These are phyloP conservation scores for Collichthys lucidus DNA, from an alignment of 2,113 vertebrate species.

Conservation along the genomic window DNA sequence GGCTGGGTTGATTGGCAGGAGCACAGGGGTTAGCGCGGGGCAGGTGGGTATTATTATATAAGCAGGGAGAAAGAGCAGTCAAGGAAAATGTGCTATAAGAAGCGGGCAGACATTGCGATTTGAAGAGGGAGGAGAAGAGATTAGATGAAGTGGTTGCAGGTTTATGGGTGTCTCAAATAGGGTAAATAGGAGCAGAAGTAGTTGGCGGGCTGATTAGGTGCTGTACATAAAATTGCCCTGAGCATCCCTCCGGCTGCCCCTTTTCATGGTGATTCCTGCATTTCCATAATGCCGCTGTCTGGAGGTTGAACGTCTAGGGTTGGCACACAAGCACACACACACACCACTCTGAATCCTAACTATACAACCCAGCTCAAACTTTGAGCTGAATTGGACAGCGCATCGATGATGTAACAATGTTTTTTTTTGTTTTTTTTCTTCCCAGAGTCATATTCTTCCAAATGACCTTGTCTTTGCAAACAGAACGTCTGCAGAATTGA, in stretches of 20 bases:
- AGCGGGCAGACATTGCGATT: not conserved
- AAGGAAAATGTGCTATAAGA: not conserved
- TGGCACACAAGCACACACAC: slow-evolving; percentile 20
- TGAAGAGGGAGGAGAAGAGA: slow-evolving; percentile 27
- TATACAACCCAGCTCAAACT: slow-evolving; percentile 21
- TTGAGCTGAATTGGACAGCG: slow-evolving; percentile 43
- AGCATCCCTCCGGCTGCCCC: slow-evolving; percentile 66
- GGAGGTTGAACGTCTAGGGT: slow-evolving; percentile 29
- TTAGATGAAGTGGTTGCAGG: slow-evolving; percentile 55
- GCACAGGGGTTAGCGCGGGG: not conserved
- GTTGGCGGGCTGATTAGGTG: slow-evolving; percentile 48
- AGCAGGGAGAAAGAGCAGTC: no score
- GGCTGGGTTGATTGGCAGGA: not conserved
- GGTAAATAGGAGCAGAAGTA: slow-evolving; percentile 39
- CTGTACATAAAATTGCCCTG: slow-evolving; percentile 54
- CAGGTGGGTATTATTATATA: not conserved
- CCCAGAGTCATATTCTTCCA: slow-evolving; percentile 5
- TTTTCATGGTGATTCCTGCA: slow-evolving; percentile 63
- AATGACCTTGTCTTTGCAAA: slow-evolving; percentile 46
- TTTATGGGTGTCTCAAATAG: slow-evolving; percentile 63
- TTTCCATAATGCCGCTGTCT: slow-evolving; percentile 63
- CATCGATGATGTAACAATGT: slow-evolving; percentile 21
- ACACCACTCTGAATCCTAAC: not conserved
- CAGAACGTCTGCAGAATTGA: slow-evolving; percentile 13
- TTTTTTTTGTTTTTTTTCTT: slow-evolving; percentile 9